phyloP scores from a whole-genome alignment of 1,140 invertebrate species.

The Zaprionus kolodkinae region DNA sequence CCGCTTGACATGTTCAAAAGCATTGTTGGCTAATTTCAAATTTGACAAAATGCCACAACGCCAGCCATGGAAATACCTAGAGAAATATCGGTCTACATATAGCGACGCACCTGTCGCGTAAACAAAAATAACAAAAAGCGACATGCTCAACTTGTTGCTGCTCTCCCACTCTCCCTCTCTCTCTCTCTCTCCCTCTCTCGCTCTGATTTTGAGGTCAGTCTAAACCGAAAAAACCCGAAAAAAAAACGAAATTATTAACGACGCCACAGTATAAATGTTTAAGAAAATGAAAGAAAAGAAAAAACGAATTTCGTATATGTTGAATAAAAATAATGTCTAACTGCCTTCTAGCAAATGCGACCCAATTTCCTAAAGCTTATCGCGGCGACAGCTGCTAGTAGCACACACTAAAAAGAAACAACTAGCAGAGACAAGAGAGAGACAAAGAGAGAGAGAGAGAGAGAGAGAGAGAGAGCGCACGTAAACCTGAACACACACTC shows the following conservation, averaged over 20 bases:
- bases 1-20: constrained; percentile 61
- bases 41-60: constrained; percentile 68
- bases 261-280: constrained; percentile 74
- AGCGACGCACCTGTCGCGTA: constrained; percentile 75
- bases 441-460: too few species aligned
- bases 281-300: constrained; percentile 43
- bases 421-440: neutral
- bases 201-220: constrained; percentile 72
- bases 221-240: constrained; percentile 29
- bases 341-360: constrained; percentile 74
- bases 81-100: constrained; percentile 52
- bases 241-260: constrained; percentile 61
- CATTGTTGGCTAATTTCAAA: constrained; percentile 43
- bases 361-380: constrained; percentile 71
- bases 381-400: constrained; percentile 51
- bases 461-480: neutral
- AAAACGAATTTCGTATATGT: constrained; percentile 1
- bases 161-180: constrained; percentile 35
- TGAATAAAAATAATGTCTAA: constrained; percentile 56
- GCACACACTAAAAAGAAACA: constrained; percentile 7
- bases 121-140: constrained; percentile 78
- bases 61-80: constrained; percentile 51
- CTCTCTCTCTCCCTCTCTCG: constrained; percentile 34
- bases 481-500: constrained; percentile 1
- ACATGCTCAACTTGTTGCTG: constrained; percentile 62